Evolutionary conservation across 2,113 vertebrate species (phyloP).

Genomic region (Oncorhynchus gorbuscha): DNA sequence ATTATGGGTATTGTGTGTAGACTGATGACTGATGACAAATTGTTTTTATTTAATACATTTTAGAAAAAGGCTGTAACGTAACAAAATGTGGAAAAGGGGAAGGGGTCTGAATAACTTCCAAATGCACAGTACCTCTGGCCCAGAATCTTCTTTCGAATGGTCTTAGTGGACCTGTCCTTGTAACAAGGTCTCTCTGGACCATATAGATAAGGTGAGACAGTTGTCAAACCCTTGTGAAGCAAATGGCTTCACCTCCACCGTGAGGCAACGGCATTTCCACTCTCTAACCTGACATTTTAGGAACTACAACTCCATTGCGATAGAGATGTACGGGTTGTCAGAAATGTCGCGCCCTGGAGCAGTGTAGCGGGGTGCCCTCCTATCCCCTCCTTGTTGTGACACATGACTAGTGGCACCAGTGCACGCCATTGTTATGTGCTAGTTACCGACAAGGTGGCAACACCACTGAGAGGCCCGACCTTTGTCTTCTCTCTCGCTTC

Average conservation of each 20-base stretch:
- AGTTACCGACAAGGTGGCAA: constrained; percentile 32
- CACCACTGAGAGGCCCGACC: constrained; percentile 38
- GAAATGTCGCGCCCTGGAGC: constrained; percentile 57
- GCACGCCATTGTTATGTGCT: constrained; percentile 27
- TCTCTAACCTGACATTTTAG: constrained; percentile 29
- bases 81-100: too few relatives aligned
- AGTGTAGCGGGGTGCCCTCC: constrained; percentile 23
- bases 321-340: constrained; percentile 49
- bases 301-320: constrained; percentile 18
- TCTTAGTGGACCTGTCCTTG: neutral
- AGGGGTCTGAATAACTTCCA: too few relatives aligned
- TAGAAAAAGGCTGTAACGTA: too few relatives aligned
- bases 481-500: constrained; percentile 26
- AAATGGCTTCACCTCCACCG: constrained; percentile 13
- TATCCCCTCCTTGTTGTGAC: constrained; percentile 46
- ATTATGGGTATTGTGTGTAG: too few relatives aligned
- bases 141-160: too few relatives aligned
- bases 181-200: constrained; percentile 3
- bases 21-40: too few relatives aligned
- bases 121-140: too few relatives aligned
- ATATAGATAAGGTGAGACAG: neutral
- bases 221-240: constrained; percentile 3
- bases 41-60: too few relatives aligned
- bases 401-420: constrained; percentile 50
- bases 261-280: constrained; percentile 5